phyloP scores from a whole-genome alignment of 2,113 vertebrate species.

The Brachyhypopomus occidentalis region DNA sequence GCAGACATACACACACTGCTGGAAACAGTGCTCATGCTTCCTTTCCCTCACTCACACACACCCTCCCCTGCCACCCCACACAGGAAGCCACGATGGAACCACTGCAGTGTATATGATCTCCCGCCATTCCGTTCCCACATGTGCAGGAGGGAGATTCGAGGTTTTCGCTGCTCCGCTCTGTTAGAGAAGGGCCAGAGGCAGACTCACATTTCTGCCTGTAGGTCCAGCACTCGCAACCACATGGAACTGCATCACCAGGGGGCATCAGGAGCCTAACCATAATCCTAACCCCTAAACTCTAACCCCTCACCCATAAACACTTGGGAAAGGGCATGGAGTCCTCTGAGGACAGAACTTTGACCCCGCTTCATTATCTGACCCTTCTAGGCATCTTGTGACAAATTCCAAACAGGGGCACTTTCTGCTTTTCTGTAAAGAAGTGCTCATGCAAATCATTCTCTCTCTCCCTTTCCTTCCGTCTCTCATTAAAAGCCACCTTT shows the following conservation, averaged over 20 bases:
- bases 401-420: neutral
- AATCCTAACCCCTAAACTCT: too few species aligned
- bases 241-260: neutral
- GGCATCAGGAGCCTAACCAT: neutral
- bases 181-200: neutral
- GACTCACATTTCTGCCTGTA: slow-evolving; percentile 13
- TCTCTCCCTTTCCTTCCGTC: neutral
- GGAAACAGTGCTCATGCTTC: slow-evolving; percentile 4
- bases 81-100: neutral
- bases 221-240: neutral
- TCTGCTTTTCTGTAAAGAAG: slow-evolving; percentile 2
- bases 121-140: neutral
- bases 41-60: slow-evolving; percentile 17
- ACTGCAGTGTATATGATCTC: neutral
- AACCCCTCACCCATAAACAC: neutral
- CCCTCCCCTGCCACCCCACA: neutral
- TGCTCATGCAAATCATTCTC: neutral
- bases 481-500: neutral
- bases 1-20: slow-evolving; percentile 2
- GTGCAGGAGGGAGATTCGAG: slow-evolving; percentile 1
- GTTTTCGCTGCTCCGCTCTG: neutral
- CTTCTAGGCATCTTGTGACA: neutral
- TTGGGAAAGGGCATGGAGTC: slow-evolving; percentile 24
- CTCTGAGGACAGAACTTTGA: neutral
- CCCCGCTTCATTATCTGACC: neutral